Conservation (phyloP, 2,888 invertebrate genomes). For the Drosophila demipolita region DNA sequence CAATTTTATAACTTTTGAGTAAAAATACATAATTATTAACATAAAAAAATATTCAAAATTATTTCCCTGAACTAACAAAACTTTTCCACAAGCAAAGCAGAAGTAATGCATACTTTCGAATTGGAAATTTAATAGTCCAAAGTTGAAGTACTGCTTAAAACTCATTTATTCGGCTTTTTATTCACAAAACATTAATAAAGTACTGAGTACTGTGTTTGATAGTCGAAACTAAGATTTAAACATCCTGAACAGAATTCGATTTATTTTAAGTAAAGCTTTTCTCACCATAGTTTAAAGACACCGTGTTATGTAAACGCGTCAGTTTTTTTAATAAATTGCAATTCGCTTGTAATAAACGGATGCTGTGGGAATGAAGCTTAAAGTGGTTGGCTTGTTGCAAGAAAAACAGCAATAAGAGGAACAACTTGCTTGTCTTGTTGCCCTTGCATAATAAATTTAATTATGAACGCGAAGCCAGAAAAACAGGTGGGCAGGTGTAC, state of each 20-base stretch:
- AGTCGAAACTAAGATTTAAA: not conserved
- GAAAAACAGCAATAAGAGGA: conserved; percentile 41
- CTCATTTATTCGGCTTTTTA: too few species aligned
- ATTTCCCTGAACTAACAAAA: not conserved
- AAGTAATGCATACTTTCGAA: not conserved
- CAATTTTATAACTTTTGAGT: not conserved
- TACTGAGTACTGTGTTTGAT: not conserved
- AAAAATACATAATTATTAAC: not conserved
- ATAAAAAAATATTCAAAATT: not conserved
- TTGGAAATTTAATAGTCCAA: not conserved
- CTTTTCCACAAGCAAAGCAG: not conserved
- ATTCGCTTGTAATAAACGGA: conserved; percentile 7
- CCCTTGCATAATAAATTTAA: conserved; percentile 75
- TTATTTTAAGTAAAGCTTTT: conserved; percentile 2
- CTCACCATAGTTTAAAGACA: conserved; percentile 1
- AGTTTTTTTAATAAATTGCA: conserved; percentile 34
- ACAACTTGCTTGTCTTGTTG: conserved; percentile 61
- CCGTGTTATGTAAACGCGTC: conserved; percentile 14
- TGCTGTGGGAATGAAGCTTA: conserved; percentile 1
- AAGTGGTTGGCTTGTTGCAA: conserved; percentile 27
- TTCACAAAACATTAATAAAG: too few species aligned
- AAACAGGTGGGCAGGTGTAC: not conserved
- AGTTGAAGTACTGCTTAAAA: not conserved
- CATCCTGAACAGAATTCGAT: not conserved
- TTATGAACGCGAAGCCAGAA: conserved; percentile 47